phyloP scores from a whole-genome alignment of 2,888 invertebrate genomes.

The Aphodius sticticus region DNA sequence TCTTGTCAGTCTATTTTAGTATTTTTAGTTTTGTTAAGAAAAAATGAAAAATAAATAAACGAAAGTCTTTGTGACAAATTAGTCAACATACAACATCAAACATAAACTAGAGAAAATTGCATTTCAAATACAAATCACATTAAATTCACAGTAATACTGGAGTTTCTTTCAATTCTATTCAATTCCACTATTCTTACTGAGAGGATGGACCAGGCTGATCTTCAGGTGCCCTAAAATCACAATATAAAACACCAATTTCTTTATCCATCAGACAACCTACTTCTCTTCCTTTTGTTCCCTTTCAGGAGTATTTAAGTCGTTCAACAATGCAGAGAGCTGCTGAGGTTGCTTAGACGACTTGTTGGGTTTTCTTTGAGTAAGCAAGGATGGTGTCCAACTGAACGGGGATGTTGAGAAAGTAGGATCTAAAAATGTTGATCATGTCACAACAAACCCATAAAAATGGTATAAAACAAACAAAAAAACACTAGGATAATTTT shows the following conservation, averaged over 20 bases:
- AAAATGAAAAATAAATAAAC: neutral
- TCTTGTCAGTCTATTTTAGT: neutral
- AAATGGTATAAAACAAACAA: too few relatives aligned
- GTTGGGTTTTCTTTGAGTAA: slow-evolving; percentile 49
- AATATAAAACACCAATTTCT: neutral
- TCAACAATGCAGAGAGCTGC: slow-evolving; percentile 29
- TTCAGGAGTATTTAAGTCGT: slow-evolving; percentile 52
- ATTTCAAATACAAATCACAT: neutral
- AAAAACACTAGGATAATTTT: slow-evolving; percentile 5
- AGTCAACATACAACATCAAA: neutral
- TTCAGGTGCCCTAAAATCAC: neutral
- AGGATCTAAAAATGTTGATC: slow-evolving; percentile 27
- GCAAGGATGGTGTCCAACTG: slow-evolving; percentile 58
- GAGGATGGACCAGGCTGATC: neutral
- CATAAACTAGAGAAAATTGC: neutral
- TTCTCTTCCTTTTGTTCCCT: slow-evolving; percentile 50
- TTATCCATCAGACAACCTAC: slow-evolving; percentile 6
- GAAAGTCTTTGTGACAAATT: neutral
- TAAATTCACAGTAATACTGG: neutral
- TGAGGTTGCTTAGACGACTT: slow-evolving; percentile 47
- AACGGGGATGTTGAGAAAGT: slow-evolving; percentile 48
- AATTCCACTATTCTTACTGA: neutral
- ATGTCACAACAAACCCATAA: too few relatives aligned
- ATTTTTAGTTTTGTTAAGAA: neutral
- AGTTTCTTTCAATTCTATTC: neutral